Evolutionary conservation across 2,888 invertebrate species (phyloP), one percentile per base, ranked within the genome.

Genomic region (Tetropium fuscum): DNA sequence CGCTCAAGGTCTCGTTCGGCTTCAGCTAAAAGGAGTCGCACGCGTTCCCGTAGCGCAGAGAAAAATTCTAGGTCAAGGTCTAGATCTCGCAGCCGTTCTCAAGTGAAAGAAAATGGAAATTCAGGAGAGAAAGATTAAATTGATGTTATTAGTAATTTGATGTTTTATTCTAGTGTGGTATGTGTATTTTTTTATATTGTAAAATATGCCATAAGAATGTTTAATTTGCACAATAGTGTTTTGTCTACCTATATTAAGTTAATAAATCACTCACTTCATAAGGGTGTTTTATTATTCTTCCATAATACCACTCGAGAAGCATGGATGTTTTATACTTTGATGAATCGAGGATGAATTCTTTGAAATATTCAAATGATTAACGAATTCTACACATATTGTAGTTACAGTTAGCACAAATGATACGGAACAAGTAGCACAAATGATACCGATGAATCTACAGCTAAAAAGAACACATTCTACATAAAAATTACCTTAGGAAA

Each of bases 71-170:
- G 75, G 38, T 79, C 81, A 22, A 76, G 79, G 55, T 81, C 81
- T 1, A 75, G 79, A 53, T 80, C 80, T 5, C 77, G 80, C 51
- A 80, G 80, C 60, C 76, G 78, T 36, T 79, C 77, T n/a, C 74
- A 75, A n/a, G 72, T 77, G 6, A 80, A 81, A 60, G 80, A 81
- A 60, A 82, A 82, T 65, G 81, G 81, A 13, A 77, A 77, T 51
- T 73, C 75, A 19, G 73, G 72, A 40, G 76, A 77, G 27, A 70
- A 72, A 63, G 70, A 69, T 62, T 71, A 68, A 53, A 7, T 22
- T 22, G 13, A 8, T 8, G 15, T 25, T 0, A 0, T 32, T 20
- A 36, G 36, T 41, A 25, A 30, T 55, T 48, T 43, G 51, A 25
- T 36, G 30, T 36, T 22, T 56, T 57, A 22, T 13, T 55, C 15